A percentile compares a stretch with the other conserved stretches of the same genome.
These are phyloP conservation scores for Vanessa atalanta DNA, from an alignment of 1,140 invertebrate species.

Conservation along the genomic window DNA sequence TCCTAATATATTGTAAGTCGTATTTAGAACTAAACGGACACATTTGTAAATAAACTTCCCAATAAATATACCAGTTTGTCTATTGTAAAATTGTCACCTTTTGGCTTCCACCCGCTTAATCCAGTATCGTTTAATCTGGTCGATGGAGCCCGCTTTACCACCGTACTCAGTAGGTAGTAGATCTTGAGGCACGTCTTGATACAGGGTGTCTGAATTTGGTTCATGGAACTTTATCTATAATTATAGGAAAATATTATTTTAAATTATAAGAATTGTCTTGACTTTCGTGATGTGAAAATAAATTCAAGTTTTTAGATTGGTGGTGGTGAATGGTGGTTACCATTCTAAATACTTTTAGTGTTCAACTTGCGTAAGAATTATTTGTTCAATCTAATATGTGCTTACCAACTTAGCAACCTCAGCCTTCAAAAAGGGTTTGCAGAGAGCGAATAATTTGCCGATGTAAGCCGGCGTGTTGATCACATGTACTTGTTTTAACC, in stretches of 20 bases:
- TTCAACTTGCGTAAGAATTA: too few species aligned
- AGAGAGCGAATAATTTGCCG: conserved; percentile 82
- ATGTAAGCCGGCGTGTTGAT: conserved; percentile 84
- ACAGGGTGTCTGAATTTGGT: conserved; percentile 82
- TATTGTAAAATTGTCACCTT: conserved; percentile 51
- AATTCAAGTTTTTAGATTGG: too few species aligned
- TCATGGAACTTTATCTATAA: conserved; percentile 83
- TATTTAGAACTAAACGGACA: too few species aligned
- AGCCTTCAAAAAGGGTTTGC: conserved; percentile 84
- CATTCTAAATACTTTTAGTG: too few species aligned
- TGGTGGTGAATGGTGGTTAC: too few species aligned
- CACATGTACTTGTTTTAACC: conserved; percentile 88
- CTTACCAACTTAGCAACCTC: conserved; percentile 83
- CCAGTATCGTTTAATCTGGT: conserved; percentile 81
- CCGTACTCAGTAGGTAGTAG: conserved; percentile 86
- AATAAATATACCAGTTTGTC: background rate
- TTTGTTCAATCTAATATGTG: conserved; percentile 7
- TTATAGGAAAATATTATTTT: background rate
- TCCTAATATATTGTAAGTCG: too few species aligned
- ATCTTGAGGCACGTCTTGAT: conserved; percentile 82
- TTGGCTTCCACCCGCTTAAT: conserved; percentile 73
- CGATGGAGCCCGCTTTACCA: conserved; percentile 81
- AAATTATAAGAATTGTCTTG: too few species aligned
- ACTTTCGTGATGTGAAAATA: too few species aligned
- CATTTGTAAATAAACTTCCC: background rate